These are phyloP conservation scores for Aphelinus atriplicis DNA, from an alignment of 1,140 invertebrate species.

Conservation along the genomic window DNA sequence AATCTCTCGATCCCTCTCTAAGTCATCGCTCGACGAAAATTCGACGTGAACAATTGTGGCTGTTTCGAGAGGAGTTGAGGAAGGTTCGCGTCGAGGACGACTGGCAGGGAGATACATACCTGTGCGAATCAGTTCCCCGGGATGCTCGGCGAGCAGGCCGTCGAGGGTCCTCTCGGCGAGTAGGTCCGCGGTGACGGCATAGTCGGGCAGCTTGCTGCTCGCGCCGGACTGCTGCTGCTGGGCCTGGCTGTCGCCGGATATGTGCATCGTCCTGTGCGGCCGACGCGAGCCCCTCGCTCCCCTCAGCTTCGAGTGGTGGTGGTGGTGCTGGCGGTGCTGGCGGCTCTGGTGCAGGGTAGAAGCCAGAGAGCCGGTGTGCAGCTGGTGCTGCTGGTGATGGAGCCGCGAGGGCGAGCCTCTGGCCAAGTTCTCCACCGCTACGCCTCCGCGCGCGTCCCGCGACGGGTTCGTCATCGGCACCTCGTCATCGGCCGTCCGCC, in stretches of 20 bases:
- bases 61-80: too few species aligned
- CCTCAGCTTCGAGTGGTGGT: conserved; percentile 45
- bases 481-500: conserved; percentile 33
- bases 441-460: conserved; percentile 60
- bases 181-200: conserved; percentile 78
- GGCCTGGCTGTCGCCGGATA: conserved; percentile 55
- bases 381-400: conserved; percentile 49
- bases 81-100: too few species aligned
- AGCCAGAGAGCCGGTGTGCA: conserved; percentile 39
- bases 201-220: conserved; percentile 78
- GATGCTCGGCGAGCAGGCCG: conserved; percentile 86
- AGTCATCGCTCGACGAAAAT: too few species aligned
- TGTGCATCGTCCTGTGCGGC: conserved; percentile 60
- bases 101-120: conserved; percentile 57
- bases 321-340: conserved; percentile 41
- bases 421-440: conserved; percentile 57
- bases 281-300: conserved; percentile 35
- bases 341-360: conserved; percentile 46
- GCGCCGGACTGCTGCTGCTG: conserved; percentile 46
- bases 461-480: conserved; percentile 63
- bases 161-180: conserved; percentile 85
- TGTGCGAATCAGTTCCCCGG: conserved; percentile 91
- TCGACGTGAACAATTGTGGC: too few species aligned
- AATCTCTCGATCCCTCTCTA: too few species aligned
- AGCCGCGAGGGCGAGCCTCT: conserved; percentile 41